Conservation (phyloP, 2,113 vertebrate genomes). For the Calyptommatus sinebrachiatus region DNA sequence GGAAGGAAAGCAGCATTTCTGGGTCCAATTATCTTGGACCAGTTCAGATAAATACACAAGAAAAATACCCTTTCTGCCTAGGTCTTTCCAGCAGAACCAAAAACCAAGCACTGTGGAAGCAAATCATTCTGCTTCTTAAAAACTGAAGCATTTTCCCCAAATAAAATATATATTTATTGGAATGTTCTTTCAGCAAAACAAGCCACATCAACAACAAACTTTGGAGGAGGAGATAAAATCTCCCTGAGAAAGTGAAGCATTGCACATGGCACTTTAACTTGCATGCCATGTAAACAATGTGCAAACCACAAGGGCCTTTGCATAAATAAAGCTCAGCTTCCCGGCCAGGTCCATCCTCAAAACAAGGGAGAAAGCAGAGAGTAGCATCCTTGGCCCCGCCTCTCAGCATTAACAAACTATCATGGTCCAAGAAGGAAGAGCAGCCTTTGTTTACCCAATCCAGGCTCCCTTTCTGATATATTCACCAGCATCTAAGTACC, state of each 20-base stretch:
- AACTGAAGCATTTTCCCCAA: not conserved
- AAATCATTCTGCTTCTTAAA: not conserved
- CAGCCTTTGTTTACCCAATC: not conserved
- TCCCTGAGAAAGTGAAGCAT: not conserved
- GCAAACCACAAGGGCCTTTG: not conserved
- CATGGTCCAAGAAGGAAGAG: constrained; percentile 11
- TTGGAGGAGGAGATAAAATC: constrained; percentile 17
- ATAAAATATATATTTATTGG: not conserved
- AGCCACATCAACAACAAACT: constrained; percentile 24
- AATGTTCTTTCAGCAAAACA: not conserved
- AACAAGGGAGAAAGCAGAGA: constrained; percentile 20
- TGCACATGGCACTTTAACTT: not conserved
- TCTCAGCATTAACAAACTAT: constrained; percentile 9
- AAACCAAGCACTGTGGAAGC: not conserved
- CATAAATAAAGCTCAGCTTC: not conserved
- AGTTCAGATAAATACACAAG: not conserved
- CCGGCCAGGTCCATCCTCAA: not conserved
- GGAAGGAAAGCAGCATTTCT: too few relatives aligned
- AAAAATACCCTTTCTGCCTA: constrained; percentile 1
- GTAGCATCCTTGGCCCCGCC: not conserved
- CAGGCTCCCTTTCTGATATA: not conserved
- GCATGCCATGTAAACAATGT: not conserved
- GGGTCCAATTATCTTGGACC: too few relatives aligned
- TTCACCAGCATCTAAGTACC: too few relatives aligned
- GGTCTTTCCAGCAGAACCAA: not conserved